Conservation (phyloP, 2,888 invertebrate species). For the Sthenelais limicola region DNA sequence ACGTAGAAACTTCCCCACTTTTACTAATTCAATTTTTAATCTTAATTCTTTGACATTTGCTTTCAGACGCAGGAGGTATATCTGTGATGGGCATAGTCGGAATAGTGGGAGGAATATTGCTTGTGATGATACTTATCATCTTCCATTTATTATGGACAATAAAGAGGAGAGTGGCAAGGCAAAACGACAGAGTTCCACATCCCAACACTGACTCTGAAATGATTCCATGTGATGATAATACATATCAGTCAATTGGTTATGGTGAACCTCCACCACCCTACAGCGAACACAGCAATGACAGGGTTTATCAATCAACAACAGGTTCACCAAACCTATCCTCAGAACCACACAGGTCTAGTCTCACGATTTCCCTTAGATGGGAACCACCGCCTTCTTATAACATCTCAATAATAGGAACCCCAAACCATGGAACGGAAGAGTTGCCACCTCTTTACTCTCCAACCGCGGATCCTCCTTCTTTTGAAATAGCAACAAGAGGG, state of each 20-base stretch:
- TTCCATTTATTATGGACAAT: not conserved
- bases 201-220: not conserved
- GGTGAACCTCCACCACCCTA: conserved; percentile 8
- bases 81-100: conserved; percentile 2
- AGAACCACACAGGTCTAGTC: not conserved
- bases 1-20: too few species aligned
- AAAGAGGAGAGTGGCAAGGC: not conserved
- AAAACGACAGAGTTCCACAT: not conserved
- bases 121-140: not conserved
- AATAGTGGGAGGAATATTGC: not conserved
- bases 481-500: not conserved
- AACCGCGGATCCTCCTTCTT: not conserved
- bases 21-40: too few species aligned
- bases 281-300: not conserved
- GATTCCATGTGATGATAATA: not conserved
- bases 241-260: not conserved
- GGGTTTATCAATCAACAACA: not conserved
- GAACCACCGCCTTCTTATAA: conserved; percentile 16
- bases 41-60: too few species aligned
- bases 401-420: not conserved
- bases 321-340: not conserved
- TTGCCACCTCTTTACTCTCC: not conserved
- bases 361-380: not conserved
- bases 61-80: too few species aligned
- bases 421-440: not conserved